Conservation (phyloP, 1,140 invertebrate species). For the Cylas formicarius region DNA sequence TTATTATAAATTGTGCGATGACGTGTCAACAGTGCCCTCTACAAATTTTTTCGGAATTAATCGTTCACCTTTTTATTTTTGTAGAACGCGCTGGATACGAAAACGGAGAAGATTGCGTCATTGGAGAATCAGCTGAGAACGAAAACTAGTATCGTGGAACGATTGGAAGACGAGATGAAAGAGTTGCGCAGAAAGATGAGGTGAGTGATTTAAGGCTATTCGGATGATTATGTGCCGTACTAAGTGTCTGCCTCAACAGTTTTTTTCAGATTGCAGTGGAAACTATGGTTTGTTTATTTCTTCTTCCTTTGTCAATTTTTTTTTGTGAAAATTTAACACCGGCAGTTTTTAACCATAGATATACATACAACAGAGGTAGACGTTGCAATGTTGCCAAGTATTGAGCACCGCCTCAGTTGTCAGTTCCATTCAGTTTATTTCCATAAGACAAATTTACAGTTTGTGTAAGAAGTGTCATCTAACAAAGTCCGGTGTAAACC, state of each 20-base stretch:
- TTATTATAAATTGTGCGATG: too few relatives aligned
- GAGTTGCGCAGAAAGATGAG: conserved; percentile 35
- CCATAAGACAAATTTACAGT: too few relatives aligned
- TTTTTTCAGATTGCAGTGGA: conserved; percentile 27
- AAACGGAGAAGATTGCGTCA: conserved; percentile 37
- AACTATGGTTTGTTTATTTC: conserved; percentile 22
- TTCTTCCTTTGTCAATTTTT: conserved; percentile 10
- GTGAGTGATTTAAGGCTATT: conserved; percentile 26
- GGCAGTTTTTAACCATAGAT: conserved; percentile 10
- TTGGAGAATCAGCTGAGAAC: conserved; percentile 33
- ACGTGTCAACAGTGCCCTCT: too few relatives aligned
- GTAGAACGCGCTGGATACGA: conserved; percentile 38
- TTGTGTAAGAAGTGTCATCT: too few relatives aligned
- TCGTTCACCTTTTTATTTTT: conserved; percentile 27
- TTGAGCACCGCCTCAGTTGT: too few relatives aligned
- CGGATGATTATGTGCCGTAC: not conserved
- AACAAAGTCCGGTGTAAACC: too few relatives aligned
- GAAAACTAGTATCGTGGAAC: conserved; percentile 24
- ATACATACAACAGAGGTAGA: too few relatives aligned
- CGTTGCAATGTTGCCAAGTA: too few relatives aligned
- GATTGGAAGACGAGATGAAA: conserved; percentile 24
- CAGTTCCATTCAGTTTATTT: too few relatives aligned
- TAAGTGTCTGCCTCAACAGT: conserved; percentile 12
- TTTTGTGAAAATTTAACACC: conserved; percentile 8
- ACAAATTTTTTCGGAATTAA: too few relatives aligned